Base-by-base conservation (phyloP, 2,888 invertebrate genomes). In the Andrena fulva region DNA sequence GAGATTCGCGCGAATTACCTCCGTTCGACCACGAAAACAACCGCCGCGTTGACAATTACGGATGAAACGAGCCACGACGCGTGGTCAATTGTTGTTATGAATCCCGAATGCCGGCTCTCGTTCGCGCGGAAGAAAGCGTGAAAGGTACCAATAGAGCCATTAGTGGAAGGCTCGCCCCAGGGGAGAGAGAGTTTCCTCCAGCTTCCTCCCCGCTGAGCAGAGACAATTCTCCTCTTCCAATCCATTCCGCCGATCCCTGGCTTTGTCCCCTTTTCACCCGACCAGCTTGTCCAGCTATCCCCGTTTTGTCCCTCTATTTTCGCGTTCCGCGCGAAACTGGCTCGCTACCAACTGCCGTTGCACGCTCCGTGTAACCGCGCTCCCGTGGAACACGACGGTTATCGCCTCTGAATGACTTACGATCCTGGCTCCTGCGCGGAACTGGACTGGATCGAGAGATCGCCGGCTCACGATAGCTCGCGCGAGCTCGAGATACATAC, bases 171-270 rank as follows among this genome's bases (percentile, higher is more conserved):
- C 52, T 52, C 29, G 63, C 64, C 20, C 16, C 60, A 62, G 59
- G 69, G 67, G 75, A 75, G 63, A 69, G 20, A 16, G 56, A 48
- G 78, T 74, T 74, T 82, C n/a, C 8, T 10, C 78, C 83, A 85
- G 81, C 74, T 73, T 89, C 42, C 87, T 89, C 71, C 84, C 82
- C 73, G 68, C 66, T 66, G 62, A 82, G 85, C 87, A 85, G 86
- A 80, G 90, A 89, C 88, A 86, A 87, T 88, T 90, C 87, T 83
- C 2, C 77, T 77, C 76, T 70, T 4, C 16, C 42, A 42, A 85
- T 87, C 80, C 73, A 77, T 89, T 79, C 78, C 63, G 20, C 35
- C 72, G 56, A 64, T 20, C 35, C 60, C 5, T 6, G 54, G 20
- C 64, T 48, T 50, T 33, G 48, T 60, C 27, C 16, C 29, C 59